Conservation (phyloP, 2,113 vertebrate genomes). For the Rattus rattus region DNA sequence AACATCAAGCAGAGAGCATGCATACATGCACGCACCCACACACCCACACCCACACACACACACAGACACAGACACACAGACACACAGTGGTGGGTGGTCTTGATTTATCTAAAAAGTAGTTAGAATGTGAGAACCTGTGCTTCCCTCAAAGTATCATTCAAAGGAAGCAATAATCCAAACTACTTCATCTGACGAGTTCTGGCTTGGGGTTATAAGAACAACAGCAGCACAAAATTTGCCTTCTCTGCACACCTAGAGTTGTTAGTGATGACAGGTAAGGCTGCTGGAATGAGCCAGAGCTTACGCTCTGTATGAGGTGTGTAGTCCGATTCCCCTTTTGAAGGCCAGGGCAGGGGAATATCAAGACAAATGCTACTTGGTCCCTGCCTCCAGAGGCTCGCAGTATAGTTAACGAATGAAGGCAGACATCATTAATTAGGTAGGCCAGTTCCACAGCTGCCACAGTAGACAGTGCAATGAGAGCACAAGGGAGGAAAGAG, state of each 20-base stretch:
- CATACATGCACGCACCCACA: not conserved
- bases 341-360: not conserved
- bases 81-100: not conserved
- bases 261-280: not conserved
- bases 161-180: constrained; percentile 1
- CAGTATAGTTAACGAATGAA: not conserved
- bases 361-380: not conserved
- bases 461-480: not conserved
- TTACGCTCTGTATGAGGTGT: not conserved
- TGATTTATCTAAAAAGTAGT: constrained; percentile 35
- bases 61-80: not conserved
- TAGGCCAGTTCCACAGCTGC: constrained; percentile 5
- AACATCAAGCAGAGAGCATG: not conserved
- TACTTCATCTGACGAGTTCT: not conserved
- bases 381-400: constrained; percentile 30
- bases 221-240: not conserved
- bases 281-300: not conserved
- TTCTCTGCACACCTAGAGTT: not conserved
- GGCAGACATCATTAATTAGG: constrained; percentile 29
- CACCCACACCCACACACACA: not conserved
- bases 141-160: constrained; percentile 13
- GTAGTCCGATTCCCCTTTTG: accelerated
- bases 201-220: not conserved
- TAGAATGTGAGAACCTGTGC: not conserved
- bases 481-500: constrained; percentile 39